Evolutionary conservation across 2,797 vertebrate genomes (phyloP), one percentile per base, ranked within the genome.

Genomic region (Alauda arvensis): DNA sequence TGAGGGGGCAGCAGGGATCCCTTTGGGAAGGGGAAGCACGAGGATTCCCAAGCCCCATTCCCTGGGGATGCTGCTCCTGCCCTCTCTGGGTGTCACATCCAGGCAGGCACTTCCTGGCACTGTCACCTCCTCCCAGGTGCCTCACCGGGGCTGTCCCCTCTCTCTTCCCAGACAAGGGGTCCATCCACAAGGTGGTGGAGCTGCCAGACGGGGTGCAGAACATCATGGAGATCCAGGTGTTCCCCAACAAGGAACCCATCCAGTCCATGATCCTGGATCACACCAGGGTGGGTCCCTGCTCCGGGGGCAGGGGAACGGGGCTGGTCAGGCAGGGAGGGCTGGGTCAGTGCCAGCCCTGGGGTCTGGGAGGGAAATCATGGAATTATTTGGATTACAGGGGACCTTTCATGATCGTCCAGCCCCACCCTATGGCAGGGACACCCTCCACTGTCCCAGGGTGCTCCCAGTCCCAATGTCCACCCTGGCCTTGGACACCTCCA

Each of bases 171-270:
- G 97, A 97, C 92, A 97, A 89, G 59, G 97, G 97, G 19, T 97
- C 96, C 79, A 95, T 97, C 83, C 97, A 97, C 91, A 97, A 97
- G 87, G 91, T 97, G 3, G 94, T 96, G 37, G 94, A 96, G 77
- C 76, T 96, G 3, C 89, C 70, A 0, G 82, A 88, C 0, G 92
- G 91, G 0, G 85, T 91, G 87, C 95, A 95, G 78, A 97, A 97
- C 81, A 63, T 97, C 83, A 46, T 97, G 94, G 97, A 97, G 92
- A 94, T 97, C 83, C 96, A 97, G 77, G 95, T 96, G 52, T 97
- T 97, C 84, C 88, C 51, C 0, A 33, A 49, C 33, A 88, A 81
- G 70, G 94, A 95, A 2, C n/a, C 82, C 1, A 96, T 97, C 89
- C 95, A 93, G 40, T 67, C 94, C 85, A 93, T 97, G 85, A 95